These are phyloP conservation scores for Centruroides vittatus DNA, from an alignment of 1,140 invertebrate genomes.

Conservation along the genomic window DNA sequence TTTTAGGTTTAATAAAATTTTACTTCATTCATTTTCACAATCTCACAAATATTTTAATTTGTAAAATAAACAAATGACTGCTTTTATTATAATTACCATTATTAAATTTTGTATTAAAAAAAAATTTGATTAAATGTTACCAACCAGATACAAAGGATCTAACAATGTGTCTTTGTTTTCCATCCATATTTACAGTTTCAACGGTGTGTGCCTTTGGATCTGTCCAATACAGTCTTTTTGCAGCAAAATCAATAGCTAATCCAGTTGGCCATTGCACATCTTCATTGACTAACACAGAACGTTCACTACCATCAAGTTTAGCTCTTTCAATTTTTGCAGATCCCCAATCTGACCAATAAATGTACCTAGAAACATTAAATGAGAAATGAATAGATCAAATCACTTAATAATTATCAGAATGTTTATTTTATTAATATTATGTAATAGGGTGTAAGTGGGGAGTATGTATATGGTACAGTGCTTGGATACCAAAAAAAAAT, in stretches of 20 bases:
- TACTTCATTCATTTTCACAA: no score
- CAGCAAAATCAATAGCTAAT: constrained; percentile 39
- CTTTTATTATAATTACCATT: no score
- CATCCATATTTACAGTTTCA: constrained; percentile 57
- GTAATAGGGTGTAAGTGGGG: no score
- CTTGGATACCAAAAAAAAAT: no score
- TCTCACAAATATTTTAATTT: no score
- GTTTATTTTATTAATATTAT: no score
- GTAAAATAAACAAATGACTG: no score
- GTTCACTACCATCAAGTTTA: constrained; percentile 65
- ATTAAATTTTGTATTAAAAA: no score
- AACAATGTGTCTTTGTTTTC: constrained; percentile 45
- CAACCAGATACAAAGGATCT: constrained; percentile 36
- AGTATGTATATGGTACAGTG: no score
- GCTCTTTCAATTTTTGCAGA: constrained; percentile 39
- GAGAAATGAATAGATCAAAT: no score
- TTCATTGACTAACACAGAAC: constrained; percentile 64
- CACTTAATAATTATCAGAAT: no score
- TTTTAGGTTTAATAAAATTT: no score
- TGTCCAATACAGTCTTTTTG: constrained; percentile 37
- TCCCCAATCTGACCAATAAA: constrained; percentile 82
- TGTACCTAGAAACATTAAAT: constrained; percentile 39
- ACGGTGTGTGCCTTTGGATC: constrained; percentile 29
- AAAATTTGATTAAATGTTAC: background rate
- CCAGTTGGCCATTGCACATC: constrained; percentile 58